Base-by-base conservation (phyloP, 2,797 vertebrate species). In the Myotis daubentonii region DNA sequence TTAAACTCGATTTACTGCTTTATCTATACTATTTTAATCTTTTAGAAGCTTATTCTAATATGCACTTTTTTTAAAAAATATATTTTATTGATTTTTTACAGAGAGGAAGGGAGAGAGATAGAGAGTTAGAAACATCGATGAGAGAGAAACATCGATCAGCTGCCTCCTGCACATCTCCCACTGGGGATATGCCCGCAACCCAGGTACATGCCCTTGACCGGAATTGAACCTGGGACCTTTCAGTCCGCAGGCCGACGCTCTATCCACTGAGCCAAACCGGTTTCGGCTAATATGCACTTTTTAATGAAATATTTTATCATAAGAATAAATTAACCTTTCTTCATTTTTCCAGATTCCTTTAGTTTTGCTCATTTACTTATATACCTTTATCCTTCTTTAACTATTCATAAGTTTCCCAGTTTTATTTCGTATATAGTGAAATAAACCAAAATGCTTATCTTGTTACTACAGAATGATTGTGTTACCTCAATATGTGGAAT, bases 241-340 rank as follows among this genome's bases (percentile, higher is more conserved):
- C n/a, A n/a, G n/a, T n/a, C n/a, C n/a, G n/a, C n/a, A n/a, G n/a
- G n/a, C n/a, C n/a, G n/a, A n/a, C n/a, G n/a, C n/a, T n/a, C n/a
- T n/a, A n/a, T n/a, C n/a, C n/a, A n/a, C n/a, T n/a, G n/a, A n/a
- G n/a, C n/a, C n/a, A n/a, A n/a, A n/a, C n/a, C n/a, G n/a, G n/a
- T n/a, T n/a, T n/a, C n/a, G n/a, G n/a, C 51, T 94, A 96, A 85
- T 80, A 76, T 60, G 81, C 74, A 65, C 87, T 96, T 71, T 51
- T 96, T 93, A 96, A 90, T 96, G 91, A 94, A 96, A 93, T 80
- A 72, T 70, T 91, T 92, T 96, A 81, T 93, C 87, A 41, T 89
- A 81, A 81, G 41, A 89, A 81, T 82, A 88, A 86, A 68, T 88
- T 60, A 94, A 91, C 57, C 88, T 95, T 94, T 74, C 87, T 89